phyloP scores from a whole-genome alignment of 2,797 vertebrate species.

The Silurus aristotelis region DNA sequence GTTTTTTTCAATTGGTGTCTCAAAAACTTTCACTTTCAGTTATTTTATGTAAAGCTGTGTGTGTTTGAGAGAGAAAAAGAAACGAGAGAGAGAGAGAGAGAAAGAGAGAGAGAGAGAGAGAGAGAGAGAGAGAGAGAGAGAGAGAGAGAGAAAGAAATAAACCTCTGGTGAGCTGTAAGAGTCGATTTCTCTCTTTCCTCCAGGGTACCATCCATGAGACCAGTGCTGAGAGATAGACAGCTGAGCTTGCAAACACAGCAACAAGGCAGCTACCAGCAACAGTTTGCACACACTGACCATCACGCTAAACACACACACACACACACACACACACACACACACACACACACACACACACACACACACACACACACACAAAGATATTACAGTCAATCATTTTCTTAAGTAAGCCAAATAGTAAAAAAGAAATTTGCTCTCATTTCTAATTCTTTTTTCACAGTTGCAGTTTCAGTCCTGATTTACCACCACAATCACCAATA shows the following conservation, averaged over 20 bases:
- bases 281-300: conserved; percentile 72
- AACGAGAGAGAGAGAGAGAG: neutral
- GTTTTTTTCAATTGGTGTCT: neutral
- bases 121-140: neutral
- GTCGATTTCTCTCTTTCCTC: conserved; percentile 81
- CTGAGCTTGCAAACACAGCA: conserved; percentile 71
- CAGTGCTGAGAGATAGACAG: conserved; percentile 81
- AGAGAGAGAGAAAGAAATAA: neutral
- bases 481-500: too few species aligned
- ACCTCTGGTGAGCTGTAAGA: conserved; percentile 73
- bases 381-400: neutral
- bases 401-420: neutral
- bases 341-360: conserved; percentile 12
- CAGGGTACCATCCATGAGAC: conserved; percentile 89
- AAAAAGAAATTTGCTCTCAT: neutral
- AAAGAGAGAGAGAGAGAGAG: neutral
- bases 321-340: conserved; percentile 14
- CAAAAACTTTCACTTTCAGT: neutral
- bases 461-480: too few species aligned
- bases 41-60: neutral
- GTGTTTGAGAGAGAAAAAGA: neutral
- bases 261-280: conserved; percentile 72
- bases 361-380: neutral
- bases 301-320: conserved; percentile 32
- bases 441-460: too few species aligned